Conservation (phyloP, 2,888 invertebrate species). For the Agriopis leucophaearia region DNA sequence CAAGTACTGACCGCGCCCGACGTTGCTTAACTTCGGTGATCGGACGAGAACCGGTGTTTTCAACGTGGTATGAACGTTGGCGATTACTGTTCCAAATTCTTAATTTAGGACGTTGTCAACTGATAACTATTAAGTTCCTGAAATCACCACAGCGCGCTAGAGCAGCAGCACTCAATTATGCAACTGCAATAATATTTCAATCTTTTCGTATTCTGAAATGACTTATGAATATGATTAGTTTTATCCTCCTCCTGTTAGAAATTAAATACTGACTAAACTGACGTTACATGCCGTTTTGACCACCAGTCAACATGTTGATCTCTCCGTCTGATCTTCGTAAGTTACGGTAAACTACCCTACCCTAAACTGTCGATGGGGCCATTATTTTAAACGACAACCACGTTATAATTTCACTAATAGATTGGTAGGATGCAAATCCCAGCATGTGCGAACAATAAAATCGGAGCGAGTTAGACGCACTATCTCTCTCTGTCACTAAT, state of each 20-base stretch:
- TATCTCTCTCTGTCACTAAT: slow-evolving; percentile 61
- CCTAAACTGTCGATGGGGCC: slow-evolving; percentile 47
- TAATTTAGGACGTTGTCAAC: no score
- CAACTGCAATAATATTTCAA: slow-evolving; percentile 1
- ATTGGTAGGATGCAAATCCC: slow-evolving; percentile 54
- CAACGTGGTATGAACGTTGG: slow-evolving; percentile 12
- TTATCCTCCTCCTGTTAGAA: neutral
- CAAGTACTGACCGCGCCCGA: slow-evolving; percentile 79
- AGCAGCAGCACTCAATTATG: slow-evolving; percentile 28
- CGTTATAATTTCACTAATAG: neutral
- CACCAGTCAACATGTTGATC: neutral
- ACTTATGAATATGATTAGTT: neutral
- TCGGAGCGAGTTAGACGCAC: slow-evolving; percentile 51
- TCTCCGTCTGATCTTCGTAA: neutral
- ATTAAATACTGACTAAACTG: neutral
- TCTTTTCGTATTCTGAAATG: no score
- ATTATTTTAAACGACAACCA: slow-evolving; percentile 55
- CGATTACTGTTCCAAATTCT: no score
- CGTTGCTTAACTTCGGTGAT: slow-evolving; percentile 74
- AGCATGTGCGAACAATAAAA: slow-evolving; percentile 76
- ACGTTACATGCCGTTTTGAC: neutral
- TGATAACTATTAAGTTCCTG: neutral
- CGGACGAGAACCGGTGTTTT: slow-evolving; percentile 22
- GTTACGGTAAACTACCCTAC: neutral
- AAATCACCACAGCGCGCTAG: slow-evolving; percentile 8